Percentiles rank a stretch among this genome's conserved stretches.
phyloP scores from a whole-genome alignment of 2,113 vertebrate genomes.

The Misgurnus mizolepis region DNA sequence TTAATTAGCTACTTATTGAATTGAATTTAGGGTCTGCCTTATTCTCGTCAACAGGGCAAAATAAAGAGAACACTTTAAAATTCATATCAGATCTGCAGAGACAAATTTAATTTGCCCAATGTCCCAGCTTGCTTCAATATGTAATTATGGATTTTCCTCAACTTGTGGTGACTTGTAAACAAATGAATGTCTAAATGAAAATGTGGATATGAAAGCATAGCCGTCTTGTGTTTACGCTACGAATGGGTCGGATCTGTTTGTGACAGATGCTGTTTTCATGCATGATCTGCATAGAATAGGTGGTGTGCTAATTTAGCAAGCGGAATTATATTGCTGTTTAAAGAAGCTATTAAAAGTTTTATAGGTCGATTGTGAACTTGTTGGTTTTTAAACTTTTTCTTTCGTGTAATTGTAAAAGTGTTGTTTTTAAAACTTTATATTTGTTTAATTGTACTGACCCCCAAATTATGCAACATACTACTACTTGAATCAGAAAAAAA shows the following conservation, averaged over 20 bases:
- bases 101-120: constrained; percentile 53
- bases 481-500: too few relatives aligned
- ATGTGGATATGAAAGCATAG: constrained; percentile 27
- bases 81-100: constrained; percentile 45
- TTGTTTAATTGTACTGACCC: neutral
- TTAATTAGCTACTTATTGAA: constrained; percentile 65
- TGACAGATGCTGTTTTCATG: constrained; percentile 58
- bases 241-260: constrained; percentile 14
- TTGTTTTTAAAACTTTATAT: too few relatives aligned
- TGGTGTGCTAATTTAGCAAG: neutral
- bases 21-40: constrained; percentile 54
- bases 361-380: neutral
- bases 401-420: neutral
- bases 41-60: constrained; percentile 33
- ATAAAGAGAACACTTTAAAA: constrained; percentile 41
- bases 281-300: neutral
- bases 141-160: constrained; percentile 28
- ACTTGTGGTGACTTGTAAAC: constrained; percentile 48
- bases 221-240: neutral
- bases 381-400: constrained; percentile 3
- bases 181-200: constrained; percentile 38
- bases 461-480: too few relatives aligned
- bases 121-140: constrained; percentile 17
- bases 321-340: neutral
- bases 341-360: neutral